A percentile compares a stretch with the other conserved stretches of the same genome.
These are phyloP conservation scores for Sylvia borin DNA, from an alignment of 2,797 vertebrate species.

Conservation along the genomic window DNA sequence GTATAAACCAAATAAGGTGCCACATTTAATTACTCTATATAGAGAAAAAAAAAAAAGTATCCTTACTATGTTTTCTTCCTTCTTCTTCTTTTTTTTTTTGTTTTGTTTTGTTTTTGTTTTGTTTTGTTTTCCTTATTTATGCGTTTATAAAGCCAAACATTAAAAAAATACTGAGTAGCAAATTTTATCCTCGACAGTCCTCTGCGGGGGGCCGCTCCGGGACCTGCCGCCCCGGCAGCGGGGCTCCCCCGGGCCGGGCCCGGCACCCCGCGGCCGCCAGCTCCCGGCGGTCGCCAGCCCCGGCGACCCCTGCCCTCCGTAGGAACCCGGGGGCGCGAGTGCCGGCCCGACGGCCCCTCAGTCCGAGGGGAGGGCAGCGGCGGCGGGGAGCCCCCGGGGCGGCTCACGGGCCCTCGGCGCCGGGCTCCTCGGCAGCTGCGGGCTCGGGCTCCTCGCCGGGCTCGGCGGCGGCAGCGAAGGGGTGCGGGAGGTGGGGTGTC, in stretches of 20 bases:
- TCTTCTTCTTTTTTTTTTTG: background rate
- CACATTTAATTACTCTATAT: slow-evolving; percentile 13
- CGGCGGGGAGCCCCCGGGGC: background rate
- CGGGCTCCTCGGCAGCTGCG: slow-evolving; percentile 55
- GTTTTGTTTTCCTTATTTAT: background rate
- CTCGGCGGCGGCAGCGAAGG: slow-evolving; percentile 39
- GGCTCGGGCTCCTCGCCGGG: slow-evolving; percentile 31
- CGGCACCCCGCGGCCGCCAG: background rate
- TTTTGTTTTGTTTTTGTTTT: background rate
- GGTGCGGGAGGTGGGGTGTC: slow-evolving; percentile 39
- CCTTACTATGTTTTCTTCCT: slow-evolving; percentile 13
- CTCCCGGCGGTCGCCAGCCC: background rate
- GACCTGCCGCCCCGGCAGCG: background rate
- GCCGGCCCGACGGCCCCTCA: background rate
- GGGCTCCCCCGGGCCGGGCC: background rate
- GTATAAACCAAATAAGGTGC: slow-evolving; percentile 56
- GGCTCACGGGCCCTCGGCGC: slow-evolving; percentile 25
- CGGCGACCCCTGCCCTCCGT: background rate
- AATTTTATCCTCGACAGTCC: slow-evolving; percentile 31
- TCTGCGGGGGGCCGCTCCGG: background rate
- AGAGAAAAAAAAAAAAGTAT: background rate
- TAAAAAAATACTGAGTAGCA: slow-evolving; percentile 69
- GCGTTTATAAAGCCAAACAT: slow-evolving; percentile 65
- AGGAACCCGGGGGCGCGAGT: background rate
- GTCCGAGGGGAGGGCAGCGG: background rate